Percentiles rank a stretch among this genome's conserved stretches.
Conservation (phyloP, 2,888 invertebrate species). For the Panorpa germanica region DNA sequence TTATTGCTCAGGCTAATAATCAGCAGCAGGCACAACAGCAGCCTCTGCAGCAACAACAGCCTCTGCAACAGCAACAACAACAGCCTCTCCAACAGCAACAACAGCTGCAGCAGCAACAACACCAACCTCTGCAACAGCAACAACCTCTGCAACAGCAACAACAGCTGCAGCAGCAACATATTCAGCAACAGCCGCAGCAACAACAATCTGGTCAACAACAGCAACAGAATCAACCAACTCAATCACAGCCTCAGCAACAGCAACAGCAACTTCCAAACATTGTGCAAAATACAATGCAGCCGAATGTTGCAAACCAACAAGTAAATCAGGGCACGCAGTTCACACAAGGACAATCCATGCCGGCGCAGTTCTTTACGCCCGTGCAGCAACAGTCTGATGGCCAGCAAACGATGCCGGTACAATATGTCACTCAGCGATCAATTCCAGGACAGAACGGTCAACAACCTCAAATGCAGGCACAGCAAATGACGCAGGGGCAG, state of each 20-base stretch:
- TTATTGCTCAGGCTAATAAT: constrained; percentile 14
- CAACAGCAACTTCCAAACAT: constrained; percentile 17
- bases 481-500: constrained; percentile 15
- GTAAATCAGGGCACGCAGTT: too few species aligned
- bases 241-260: constrained; percentile 15
- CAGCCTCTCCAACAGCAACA: constrained; percentile 24
- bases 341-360: too few species aligned
- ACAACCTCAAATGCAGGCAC: constrained; percentile 10
- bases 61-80: constrained; percentile 16
- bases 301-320: constrained; percentile 3
- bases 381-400: too few species aligned
- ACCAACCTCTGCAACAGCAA: constrained; percentile 28
- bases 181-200: constrained; percentile 29
- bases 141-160: constrained; percentile 29
- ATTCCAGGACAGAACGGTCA: constrained; percentile 16
- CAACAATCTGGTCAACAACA: constrained; percentile 25
- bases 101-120: constrained; percentile 18
- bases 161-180: constrained; percentile 28
- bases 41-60: constrained; percentile 27
- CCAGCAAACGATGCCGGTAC: too few species aligned
- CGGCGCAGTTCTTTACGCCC: too few species aligned
- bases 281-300: too few species aligned
- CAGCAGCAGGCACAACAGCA: constrained; percentile 31
- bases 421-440: too few species aligned
- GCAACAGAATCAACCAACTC: constrained; percentile 11